Evolutionary conservation across 1,140 invertebrate genomes (phyloP).

Genomic region (Tetraneura akinire): DNA sequence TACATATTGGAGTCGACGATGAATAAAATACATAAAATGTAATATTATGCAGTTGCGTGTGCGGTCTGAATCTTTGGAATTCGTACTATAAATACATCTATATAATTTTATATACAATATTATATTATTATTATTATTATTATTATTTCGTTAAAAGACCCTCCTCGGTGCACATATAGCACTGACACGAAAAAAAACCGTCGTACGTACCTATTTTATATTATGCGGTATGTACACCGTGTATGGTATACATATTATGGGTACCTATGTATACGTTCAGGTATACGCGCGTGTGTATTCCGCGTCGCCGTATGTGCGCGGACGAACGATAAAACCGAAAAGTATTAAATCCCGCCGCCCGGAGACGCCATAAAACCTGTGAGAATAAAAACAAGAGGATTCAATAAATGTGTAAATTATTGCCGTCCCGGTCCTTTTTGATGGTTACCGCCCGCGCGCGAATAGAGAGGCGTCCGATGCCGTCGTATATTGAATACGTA

Average conservation of each 20-base stretch:
- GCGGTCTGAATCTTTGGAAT: too few species aligned
- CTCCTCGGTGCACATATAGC: background rate
- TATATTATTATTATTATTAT: too few species aligned
- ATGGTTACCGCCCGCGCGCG: conserved; percentile 37
- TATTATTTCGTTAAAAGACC: conserved; percentile 20
- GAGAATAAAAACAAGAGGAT: conserved; percentile 49
- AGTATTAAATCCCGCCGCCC: conserved; percentile 8
- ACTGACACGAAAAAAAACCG: conserved; percentile 17
- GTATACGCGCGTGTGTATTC: background rate
- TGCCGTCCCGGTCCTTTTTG: conserved; percentile 39
- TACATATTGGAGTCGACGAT: too few species aligned
- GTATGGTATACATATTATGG: too few species aligned
- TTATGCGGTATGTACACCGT: background rate
- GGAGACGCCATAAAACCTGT: conserved; percentile 42
- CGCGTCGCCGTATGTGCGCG: too few species aligned
- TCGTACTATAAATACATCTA: too few species aligned
- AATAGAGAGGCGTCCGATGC: conserved; percentile 1
- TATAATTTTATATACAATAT: too few species aligned
- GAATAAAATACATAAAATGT: too few species aligned
- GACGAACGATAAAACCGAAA: conserved; percentile 25
- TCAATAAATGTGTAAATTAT: conserved; percentile 48
- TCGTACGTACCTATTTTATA: too few species aligned
- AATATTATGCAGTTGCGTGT: too few species aligned
- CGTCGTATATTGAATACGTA: background rate
- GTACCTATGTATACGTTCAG: background rate